Base-by-base conservation (phyloP, 2,113 vertebrate species). In the Benitochromis conjunctus region DNA sequence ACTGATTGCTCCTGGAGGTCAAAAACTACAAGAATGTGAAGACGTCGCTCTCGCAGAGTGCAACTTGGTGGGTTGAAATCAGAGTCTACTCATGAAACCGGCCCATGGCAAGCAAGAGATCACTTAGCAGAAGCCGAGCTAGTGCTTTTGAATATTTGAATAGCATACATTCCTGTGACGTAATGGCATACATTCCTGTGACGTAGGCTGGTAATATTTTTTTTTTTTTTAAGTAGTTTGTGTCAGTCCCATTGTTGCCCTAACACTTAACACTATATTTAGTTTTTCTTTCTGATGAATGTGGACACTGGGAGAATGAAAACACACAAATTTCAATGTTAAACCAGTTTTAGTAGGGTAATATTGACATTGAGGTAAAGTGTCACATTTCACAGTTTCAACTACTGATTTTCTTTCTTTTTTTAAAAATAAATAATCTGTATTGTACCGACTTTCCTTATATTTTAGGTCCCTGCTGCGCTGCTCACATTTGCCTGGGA, bases 401-500 rank as follows among this genome's bases (percentile, higher is more conserved):
- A 38, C 69, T 19, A 31, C 6, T 1, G 29, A 31, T 76, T 76
- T 76, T 51, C 10, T 53, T 1, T 18, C 18, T 54, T n/a, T n/a
- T 76, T 53, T 76, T 64, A 21, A 38, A 64, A 0, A 0, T 38
- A 64, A 21, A 53, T 31, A 34, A n/a, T 34, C 24, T 53, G 26
- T 76, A 34, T 76, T 53, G 26, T n/a, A 53, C 18, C 34, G 71
- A 34, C 4, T 14, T 64, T 19, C 11, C 34, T 66, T 66, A 66
- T 83, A 8, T 13, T 24, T 9, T 62, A 99, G 98, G 98, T 98
- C 54, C 99, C 99, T 34, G 97, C 98, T 0, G 98, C 97, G 14
- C 96, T 99, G 64, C 93, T 99, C 92, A 97, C 96, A 0, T 97
- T 99, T 4, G 81, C 91, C 0, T 99, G 98, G 98, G 98, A 99